Conservation (phyloP, 2,888 invertebrate genomes). For the Aproaerema taeniolella region DNA sequence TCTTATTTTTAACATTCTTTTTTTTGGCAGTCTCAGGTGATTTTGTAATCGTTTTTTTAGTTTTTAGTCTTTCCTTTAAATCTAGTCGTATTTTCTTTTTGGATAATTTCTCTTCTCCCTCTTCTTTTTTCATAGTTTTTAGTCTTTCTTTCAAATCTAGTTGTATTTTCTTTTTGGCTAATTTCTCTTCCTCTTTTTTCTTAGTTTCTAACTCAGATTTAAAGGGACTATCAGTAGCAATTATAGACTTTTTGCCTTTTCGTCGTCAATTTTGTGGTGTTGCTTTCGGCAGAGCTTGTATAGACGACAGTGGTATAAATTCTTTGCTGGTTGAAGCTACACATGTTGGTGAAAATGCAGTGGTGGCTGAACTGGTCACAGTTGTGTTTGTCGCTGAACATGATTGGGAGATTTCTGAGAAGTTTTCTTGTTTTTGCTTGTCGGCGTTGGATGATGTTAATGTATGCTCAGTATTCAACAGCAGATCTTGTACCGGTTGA, state of each 20-base stretch:
- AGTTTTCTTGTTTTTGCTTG: constrained; percentile 4
- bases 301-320: constrained; percentile 15
- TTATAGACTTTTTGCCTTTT: constrained; percentile 17
- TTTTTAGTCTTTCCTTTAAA: too few relatives aligned
- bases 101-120: too few relatives aligned
- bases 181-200: too few relatives aligned
- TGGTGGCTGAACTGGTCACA: constrained; percentile 8
- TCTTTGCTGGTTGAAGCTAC: constrained; percentile 14
- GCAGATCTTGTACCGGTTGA: neutral
- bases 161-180: too few relatives aligned
- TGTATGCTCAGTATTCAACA: neutral
- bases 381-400: neutral
- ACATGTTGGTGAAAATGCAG: constrained; percentile 9
- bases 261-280: constrained; percentile 16
- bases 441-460: constrained; percentile 4
- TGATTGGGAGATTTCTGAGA: neutral
- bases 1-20: too few relatives aligned
- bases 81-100: too few relatives aligned
- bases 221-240: constrained; percentile 17
- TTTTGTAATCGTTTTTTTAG: too few relatives aligned
- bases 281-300: constrained; percentile 18
- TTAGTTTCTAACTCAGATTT: constrained; percentile 17
- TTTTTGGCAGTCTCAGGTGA: too few relatives aligned
- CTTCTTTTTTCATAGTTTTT: too few relatives aligned
- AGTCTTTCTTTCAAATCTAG: too few relatives aligned